Evolutionary conservation across 2,113 vertebrate genomes (phyloP).

Genomic region (Sander lucioperca): DNA sequence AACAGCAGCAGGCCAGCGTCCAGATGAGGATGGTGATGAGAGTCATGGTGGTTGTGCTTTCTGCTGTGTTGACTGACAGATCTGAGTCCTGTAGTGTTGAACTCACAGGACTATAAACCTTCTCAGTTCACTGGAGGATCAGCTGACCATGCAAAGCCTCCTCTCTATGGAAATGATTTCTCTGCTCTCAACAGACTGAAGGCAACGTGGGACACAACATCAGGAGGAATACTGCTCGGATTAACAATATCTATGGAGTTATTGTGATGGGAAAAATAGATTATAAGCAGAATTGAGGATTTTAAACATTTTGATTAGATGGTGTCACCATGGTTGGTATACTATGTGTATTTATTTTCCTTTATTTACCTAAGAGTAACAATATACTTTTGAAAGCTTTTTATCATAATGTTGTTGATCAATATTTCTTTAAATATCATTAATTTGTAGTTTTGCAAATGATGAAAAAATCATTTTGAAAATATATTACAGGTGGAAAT

Average conservation of each 20-base stretch:
- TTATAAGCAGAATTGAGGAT: neutral
- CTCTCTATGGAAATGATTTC: slow-evolving; percentile 32
- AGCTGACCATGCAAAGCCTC: slow-evolving; percentile 58
- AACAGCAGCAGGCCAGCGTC: slow-evolving; percentile 41
- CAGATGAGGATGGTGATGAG: slow-evolving; percentile 41
- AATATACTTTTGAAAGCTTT: no score
- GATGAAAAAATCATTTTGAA: no score
- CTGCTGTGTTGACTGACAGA: slow-evolving; percentile 37
- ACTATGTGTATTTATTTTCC: neutral
- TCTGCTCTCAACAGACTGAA: slow-evolving; percentile 29
- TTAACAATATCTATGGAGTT: neutral
- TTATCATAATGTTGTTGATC: no score
- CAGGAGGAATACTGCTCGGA: neutral
- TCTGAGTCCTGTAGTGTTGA: slow-evolving; percentile 58
- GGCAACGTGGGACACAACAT: slow-evolving; percentile 4
- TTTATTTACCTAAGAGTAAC: no score
- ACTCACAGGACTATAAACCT: slow-evolving; percentile 65
- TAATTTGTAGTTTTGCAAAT: no score
- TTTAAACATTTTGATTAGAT: neutral
- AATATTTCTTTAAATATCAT: no score
- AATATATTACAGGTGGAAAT: no score
- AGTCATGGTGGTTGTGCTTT: slow-evolving; percentile 60
- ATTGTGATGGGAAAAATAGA: neutral
- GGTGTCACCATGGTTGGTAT: slow-evolving; percentile 17
- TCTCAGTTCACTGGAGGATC: slow-evolving; percentile 60